phyloP scores from a whole-genome alignment of 1,140 invertebrate species.

The Drosophila saltans region DNA sequence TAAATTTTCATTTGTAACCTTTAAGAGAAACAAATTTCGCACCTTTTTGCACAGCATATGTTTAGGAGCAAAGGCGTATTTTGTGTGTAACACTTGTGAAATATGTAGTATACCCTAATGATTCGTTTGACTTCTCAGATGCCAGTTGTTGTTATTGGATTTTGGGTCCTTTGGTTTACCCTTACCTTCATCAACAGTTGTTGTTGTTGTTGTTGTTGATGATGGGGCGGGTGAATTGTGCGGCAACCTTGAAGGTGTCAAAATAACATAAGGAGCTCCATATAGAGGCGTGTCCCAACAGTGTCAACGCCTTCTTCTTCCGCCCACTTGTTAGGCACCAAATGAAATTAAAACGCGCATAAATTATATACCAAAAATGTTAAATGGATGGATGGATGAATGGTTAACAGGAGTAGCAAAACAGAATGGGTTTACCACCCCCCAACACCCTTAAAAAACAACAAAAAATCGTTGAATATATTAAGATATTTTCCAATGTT shows the following conservation, averaged over 20 bases:
- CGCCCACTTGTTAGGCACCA: constrained; percentile 65
- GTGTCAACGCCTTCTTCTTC: not conserved
- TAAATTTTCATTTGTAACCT: not conserved
- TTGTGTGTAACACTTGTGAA: constrained; percentile 1
- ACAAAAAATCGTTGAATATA: constrained; percentile 68
- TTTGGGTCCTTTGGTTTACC: not conserved
- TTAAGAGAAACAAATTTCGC: not conserved
- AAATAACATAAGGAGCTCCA: constrained; percentile 68
- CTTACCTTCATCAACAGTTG: constrained; percentile 16
- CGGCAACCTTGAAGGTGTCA: constrained; percentile 77
- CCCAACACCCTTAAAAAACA: not conserved
- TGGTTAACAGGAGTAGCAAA: not conserved
- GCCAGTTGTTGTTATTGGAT: constrained; percentile 1
- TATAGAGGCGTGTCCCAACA: constrained; percentile 46
- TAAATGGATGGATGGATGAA: constrained; percentile 12
- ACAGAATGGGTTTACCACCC: not conserved
- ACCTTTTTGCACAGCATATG: not conserved
- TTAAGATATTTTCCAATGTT: constrained; percentile 68
- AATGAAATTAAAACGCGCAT: constrained; percentile 81
- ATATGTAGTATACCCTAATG: constrained; percentile 12
- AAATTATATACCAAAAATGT: constrained; percentile 63
- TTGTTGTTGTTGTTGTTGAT: constrained; percentile 16
- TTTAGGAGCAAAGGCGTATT: not conserved
- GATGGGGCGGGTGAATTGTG: constrained; percentile 26
- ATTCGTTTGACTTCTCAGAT: constrained; percentile 6